phyloP scores from a whole-genome alignment of 2,113 vertebrate genomes.

The Hystrix brachyura region DNA sequence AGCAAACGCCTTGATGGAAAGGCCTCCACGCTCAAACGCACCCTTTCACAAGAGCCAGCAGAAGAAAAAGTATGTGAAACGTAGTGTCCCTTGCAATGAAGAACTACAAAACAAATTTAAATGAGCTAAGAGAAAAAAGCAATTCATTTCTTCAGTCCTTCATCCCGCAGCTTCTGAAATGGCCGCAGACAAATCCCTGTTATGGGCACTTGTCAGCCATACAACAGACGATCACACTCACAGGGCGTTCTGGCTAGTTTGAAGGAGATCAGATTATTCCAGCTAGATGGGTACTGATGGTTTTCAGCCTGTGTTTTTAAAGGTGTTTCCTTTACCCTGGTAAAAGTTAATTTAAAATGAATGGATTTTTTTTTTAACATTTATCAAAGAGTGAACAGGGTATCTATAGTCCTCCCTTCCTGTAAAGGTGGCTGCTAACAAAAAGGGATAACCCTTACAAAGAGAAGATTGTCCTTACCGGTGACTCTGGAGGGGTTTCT shows the following conservation, averaged over 20 bases:
- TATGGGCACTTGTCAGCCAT: background rate
- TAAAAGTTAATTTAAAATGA: background rate
- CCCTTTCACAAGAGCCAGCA: background rate
- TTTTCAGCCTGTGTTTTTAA: background rate
- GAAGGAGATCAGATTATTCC: too few species aligned
- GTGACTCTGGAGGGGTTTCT: background rate
- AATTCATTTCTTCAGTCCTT: background rate
- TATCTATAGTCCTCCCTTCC: background rate
- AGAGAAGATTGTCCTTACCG: background rate
- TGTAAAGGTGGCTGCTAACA: too few species aligned
- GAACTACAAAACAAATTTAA: background rate
- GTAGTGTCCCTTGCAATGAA: background rate
- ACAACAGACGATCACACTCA: background rate
- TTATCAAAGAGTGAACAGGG: too few species aligned
- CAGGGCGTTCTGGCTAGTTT: fast-evolving
- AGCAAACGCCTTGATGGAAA: background rate
- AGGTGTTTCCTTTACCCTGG: background rate
- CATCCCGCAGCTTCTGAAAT: background rate
- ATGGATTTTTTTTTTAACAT: background rate
- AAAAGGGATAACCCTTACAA: background rate
- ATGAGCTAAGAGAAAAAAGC: background rate
- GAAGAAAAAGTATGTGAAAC: background rate
- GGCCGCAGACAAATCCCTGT: background rate
- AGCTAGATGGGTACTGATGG: background rate
- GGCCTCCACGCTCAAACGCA: background rate